Conservation (phyloP, 2,113 vertebrate species). For the Motacilla alba region DNA sequence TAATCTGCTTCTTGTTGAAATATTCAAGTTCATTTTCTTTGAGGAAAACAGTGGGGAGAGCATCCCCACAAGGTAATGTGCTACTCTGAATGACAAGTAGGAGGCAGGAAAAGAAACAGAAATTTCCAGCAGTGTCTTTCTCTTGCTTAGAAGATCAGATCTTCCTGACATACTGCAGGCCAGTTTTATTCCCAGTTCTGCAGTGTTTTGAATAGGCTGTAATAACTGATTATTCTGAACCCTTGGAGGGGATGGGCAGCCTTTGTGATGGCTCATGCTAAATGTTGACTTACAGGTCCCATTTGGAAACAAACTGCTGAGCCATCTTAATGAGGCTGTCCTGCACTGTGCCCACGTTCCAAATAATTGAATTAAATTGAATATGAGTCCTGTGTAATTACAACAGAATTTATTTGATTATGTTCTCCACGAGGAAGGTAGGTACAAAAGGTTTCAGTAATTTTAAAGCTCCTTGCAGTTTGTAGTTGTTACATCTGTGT, state of each 20-base stretch:
- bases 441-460: neutral
- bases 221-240: constrained; percentile 61
- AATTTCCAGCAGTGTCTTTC: neutral
- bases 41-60: neutral
- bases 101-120: neutral
- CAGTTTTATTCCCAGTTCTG: neutral
- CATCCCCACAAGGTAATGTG: neutral
- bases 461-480: neutral
- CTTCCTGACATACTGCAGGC: neutral
- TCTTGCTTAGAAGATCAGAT: neutral
- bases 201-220: neutral
- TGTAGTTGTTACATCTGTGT: neutral
- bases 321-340: constrained; percentile 63
- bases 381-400: constrained; percentile 64
- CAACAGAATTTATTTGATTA: constrained; percentile 53
- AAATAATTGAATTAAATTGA: constrained; percentile 75
- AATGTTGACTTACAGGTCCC: constrained; percentile 46
- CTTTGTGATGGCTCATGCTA: constrained; percentile 36
- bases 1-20: neutral
- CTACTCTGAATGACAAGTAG: neutral
- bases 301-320: constrained; percentile 60
- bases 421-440: constrained; percentile 9
- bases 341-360: constrained; percentile 67
- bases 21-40: neutral
- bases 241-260: constrained; percentile 34